Conservation (phyloP, 2,113 vertebrate genomes). For the Progne subis region DNA sequence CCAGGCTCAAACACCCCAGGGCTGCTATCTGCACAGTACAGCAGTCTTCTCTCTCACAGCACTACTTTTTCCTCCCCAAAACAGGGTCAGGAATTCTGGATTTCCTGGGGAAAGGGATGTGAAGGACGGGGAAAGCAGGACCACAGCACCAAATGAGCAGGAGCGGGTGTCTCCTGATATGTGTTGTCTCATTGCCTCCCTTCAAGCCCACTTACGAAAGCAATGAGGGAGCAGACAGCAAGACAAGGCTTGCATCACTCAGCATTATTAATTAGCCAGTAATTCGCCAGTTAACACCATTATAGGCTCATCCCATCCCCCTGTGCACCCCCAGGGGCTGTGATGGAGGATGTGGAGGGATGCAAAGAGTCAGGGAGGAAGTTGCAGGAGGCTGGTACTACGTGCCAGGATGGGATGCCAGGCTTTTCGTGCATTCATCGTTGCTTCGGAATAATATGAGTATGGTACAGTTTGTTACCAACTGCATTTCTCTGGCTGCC, state of each 20-base stretch:
- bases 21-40: background rate
- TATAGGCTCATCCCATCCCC: background rate
- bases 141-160: background rate
- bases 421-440: background rate
- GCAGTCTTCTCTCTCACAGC: background rate
- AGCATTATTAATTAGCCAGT: constrained; percentile 59
- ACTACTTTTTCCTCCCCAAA: background rate
- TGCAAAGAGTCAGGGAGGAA: background rate
- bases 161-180: background rate
- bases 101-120: background rate
- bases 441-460: background rate
- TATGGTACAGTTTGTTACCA: background rate
- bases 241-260: constrained; percentile 28
- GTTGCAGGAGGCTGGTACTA: background rate
- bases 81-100: background rate
- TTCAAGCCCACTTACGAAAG: constrained; percentile 69
- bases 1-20: background rate
- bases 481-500: background rate
- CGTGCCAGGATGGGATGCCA: background rate
- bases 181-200: constrained; percentile 57
- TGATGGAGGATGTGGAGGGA: background rate
- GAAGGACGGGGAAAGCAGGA: background rate
- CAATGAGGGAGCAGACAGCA: constrained; percentile 68
- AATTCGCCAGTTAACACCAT: constrained; percentile 29
- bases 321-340: background rate